Evolutionary conservation across 35 echinoderm and acorn worm species (phyloP), one percentile per base, ranked within the genome.

Genomic region (Diadema setosum): DNA sequence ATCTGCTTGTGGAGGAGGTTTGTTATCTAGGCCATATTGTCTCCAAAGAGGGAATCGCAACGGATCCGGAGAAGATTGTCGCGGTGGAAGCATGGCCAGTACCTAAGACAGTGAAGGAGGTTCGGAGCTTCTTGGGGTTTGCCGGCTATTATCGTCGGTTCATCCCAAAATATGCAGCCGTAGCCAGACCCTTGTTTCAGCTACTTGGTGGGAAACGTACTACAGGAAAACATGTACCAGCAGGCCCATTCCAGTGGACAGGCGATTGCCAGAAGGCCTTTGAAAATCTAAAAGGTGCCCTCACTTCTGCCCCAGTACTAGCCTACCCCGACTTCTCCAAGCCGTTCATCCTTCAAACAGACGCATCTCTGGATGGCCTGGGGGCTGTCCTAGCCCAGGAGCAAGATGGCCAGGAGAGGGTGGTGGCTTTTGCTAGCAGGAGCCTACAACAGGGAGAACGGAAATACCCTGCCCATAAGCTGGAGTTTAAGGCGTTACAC

Each of bases 11-110:
- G 61, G 20, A 73, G 27, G 17, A 81, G 1, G 69, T 92, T 15
- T 14, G 12, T 6, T 92, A 92, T 65, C 57, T 92, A 14, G 90
- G 90, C 25, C 83, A 92, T 40, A 17, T 86, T 7, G 69, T 92
- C 8, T 92, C 90, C 14, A 33, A 57, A 2, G 39, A 80, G 31
- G 90, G 83, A n/a, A 61, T 92, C 0, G 35, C 70, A 17, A 80
- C 84, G 27, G 69, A 86, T 52, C 64, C 83, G 14, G 64, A 31
- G 17, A 92, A 86, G 23, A 32, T 92, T 17, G 29, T 61, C 39
- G 73, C 67, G 35, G 83, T 92, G 2, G 44, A 57, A 37, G 67
- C 65, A 3, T 91, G 89, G 84, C 61, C 82, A 74, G 44, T 18
- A 3, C 89, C 83, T 23, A 86, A 73, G 65, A 59, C 8, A 7